Percentiles rank a stretch among this genome's conserved stretches.
These are phyloP conservation scores for Drosophila dives DNA, from an alignment of 2,888 invertebrate species.

Conservation along the genomic window DNA sequence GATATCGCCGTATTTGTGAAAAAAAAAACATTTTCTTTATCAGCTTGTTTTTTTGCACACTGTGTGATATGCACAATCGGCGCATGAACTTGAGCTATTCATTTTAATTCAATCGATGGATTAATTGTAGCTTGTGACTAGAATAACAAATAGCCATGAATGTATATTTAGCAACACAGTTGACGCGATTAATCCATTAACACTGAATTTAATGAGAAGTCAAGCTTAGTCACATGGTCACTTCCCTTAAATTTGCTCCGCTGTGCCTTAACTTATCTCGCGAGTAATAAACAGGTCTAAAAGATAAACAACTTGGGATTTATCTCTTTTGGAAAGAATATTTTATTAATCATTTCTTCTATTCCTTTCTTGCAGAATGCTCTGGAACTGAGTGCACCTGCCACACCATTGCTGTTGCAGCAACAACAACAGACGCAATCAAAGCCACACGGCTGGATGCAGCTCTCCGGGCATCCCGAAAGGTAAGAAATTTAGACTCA, in stretches of 20 bases:
- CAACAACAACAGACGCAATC: slow-evolving; percentile 84
- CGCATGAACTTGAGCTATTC: slow-evolving; percentile 30
- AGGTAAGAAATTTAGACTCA: slow-evolving; percentile 67
- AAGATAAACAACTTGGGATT: too few species aligned
- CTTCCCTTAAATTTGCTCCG: not conserved
- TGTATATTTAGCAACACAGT: slow-evolving; percentile 5
- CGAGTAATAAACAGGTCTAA: not conserved
- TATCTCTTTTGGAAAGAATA: not conserved
- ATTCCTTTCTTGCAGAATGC: slow-evolving; percentile 89
- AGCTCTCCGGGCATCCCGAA: slow-evolving; percentile 96
- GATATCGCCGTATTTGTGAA: slow-evolving; percentile 59
- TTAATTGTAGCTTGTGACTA: slow-evolving; percentile 30
- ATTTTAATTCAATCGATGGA: slow-evolving; percentile 11
- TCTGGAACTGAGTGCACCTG: slow-evolving; percentile 95
- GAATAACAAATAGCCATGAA: slow-evolving; percentile 6
- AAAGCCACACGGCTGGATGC: slow-evolving; percentile 90
- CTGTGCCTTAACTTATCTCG: not conserved
- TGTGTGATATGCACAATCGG: slow-evolving; percentile 11
- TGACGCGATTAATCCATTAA: slow-evolving; percentile 9
- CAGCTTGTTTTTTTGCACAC: slow-evolving; percentile 37
- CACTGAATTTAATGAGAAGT: slow-evolving; percentile 4
- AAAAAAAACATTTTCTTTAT: slow-evolving; percentile 29
- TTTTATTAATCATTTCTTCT: not conserved
- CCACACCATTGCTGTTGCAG: slow-evolving; percentile 93
- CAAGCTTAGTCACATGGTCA: not conserved